Conservation (phyloP, 2,113 vertebrate genomes). For the Sigmodon hispidus region DNA sequence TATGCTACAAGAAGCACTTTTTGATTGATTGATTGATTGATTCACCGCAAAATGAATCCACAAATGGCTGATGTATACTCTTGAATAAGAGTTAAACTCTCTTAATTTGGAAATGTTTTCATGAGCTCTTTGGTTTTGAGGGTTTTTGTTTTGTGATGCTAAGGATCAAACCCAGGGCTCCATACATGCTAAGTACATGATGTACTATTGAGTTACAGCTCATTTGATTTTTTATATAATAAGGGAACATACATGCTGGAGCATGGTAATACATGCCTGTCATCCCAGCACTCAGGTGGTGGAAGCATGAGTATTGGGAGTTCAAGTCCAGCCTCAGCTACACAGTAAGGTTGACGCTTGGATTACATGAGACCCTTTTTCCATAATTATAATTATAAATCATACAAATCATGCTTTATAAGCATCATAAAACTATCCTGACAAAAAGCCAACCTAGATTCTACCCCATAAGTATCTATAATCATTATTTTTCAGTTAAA, state of each 20-base stretch:
- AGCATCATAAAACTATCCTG: background rate
- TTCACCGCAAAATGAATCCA: background rate
- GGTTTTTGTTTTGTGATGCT: background rate
- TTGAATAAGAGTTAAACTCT: background rate
- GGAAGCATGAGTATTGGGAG: background rate
- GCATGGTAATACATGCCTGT: background rate
- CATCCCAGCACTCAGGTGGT: background rate
- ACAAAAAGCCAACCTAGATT: background rate
- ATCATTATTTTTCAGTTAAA: background rate
- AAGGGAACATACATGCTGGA: background rate
- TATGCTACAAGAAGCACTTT: background rate
- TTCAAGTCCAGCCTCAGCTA: background rate
- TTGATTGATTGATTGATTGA: too few species aligned
- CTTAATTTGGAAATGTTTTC: background rate
- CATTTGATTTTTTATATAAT: background rate
- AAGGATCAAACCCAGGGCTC: background rate
- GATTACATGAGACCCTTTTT: background rate
- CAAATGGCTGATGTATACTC: background rate
- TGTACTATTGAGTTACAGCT: background rate
- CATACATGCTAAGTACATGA: background rate
- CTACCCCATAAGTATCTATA: background rate
- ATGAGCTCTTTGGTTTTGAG: background rate
- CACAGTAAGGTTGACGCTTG: too few species aligned
- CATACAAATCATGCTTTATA: background rate
- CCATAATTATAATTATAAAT: too few species aligned